Percentiles rank a stretch among this genome's conserved stretches.
phyloP scores from a whole-genome alignment of 2,888 invertebrate genomes.

The Pardosa pseudoannulata region DNA sequence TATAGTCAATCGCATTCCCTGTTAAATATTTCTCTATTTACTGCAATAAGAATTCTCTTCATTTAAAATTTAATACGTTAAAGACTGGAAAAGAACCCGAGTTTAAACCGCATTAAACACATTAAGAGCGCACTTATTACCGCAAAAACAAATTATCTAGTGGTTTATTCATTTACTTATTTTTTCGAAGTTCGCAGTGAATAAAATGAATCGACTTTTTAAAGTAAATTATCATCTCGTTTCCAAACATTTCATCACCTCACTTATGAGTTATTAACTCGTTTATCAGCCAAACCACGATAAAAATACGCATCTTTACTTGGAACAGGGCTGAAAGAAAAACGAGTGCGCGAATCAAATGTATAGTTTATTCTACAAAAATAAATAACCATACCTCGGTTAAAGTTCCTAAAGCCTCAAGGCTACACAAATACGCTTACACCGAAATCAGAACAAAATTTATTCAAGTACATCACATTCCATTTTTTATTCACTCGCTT shows the following conservation, averaged over 20 bases:
- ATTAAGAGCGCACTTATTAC: too few relatives aligned
- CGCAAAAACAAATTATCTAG: too few relatives aligned
- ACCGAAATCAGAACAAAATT: constrained; percentile 54
- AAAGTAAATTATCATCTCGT: not conserved
- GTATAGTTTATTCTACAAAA: constrained; percentile 18
- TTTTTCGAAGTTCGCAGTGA: too few relatives aligned
- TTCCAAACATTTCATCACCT: not conserved
- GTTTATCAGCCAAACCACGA: constrained; percentile 18
- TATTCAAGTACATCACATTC: constrained; percentile 54
- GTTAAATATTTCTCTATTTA: too few relatives aligned
- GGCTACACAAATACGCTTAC: constrained; percentile 59
- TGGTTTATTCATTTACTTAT: too few relatives aligned
- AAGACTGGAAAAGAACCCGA: too few relatives aligned
- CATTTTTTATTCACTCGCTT: constrained; percentile 30
- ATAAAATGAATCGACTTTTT: too few relatives aligned
- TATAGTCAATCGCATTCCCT: too few relatives aligned
- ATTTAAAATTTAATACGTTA: too few relatives aligned
- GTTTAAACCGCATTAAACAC: too few relatives aligned
- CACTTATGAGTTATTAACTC: constrained; percentile 19
- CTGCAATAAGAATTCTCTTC: too few relatives aligned
- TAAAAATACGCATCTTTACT: not conserved
- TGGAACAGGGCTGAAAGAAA: not conserved
- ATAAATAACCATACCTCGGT: constrained; percentile 32
- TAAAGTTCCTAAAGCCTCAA: constrained; percentile 43
- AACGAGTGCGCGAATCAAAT: not conserved